Base-by-base conservation (phyloP, 2,113 vertebrate species). In the Paedocypris sp. region DNA sequence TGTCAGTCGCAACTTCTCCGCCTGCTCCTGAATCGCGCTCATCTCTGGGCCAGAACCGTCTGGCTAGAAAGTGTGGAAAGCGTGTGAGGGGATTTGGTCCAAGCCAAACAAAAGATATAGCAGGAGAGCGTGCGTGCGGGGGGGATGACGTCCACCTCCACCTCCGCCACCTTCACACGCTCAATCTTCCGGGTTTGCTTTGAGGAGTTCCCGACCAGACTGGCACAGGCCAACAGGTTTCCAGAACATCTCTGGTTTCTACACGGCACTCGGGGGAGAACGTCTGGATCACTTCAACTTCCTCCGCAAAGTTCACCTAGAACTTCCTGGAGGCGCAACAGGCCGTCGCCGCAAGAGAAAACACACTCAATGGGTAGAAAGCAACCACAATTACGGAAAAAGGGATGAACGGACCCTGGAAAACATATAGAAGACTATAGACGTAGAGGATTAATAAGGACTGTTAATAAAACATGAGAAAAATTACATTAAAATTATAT, bases 301-400 rank as follows among this genome's bases (percentile, higher is more conserved):
- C 11, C 64, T 75, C 56, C 66, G 16, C 43, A 66, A 75, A 73
- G 77, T 77, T 79, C 77, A 76, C 61, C 54, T 77, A 67, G 72
- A 75, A 74, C 73, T 78, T 83, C 75, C 75, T 77, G 73, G 79
- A 70, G 64, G 62, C 56, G 64, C 25, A 66, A 61, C 47, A 66
- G 62, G 64, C 58, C 45, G 59, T n/a, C n/a, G n/a, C 70, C 76
- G 62, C 63, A 52, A 73, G 69, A 66, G 75, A 75, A 71, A 75
- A 78, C 64, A 77, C 69, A 64, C 64, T 74, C 72, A 66, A 74
- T 53, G 64, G 47, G 54, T 69, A 66, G n/a, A 60, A 65, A 43
- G 45, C 33, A 49, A 43, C 67, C 60, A 36, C 3, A 20, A 56
- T 56, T 31, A 49, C 42, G 1, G 51, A 61, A 5, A 45, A 71